Evolutionary conservation across 2,888 invertebrate species (phyloP).

Genomic region (Bhutanitis thaidina): DNA sequence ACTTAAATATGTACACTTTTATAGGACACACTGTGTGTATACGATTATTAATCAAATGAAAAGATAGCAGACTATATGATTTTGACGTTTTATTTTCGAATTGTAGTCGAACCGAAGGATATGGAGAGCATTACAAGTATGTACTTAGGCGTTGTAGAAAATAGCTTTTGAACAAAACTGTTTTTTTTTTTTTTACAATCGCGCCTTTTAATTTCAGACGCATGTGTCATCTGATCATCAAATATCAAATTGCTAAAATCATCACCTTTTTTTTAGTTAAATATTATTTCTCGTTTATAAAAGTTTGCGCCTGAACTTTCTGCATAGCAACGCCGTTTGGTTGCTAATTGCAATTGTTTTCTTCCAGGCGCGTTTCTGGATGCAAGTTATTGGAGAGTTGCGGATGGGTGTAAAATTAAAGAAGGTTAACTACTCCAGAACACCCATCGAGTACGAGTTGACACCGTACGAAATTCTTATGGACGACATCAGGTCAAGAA

Average conservation of each 20-base stretch:
- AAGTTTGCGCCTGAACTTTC: conserved; percentile 33
- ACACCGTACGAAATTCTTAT: conserved; percentile 98
- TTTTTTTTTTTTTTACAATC: neutral
- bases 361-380: conserved; percentile 94
- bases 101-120: conserved; percentile 86
- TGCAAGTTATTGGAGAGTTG: conserved; percentile 95
- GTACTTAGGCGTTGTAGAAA: conserved; percentile 50
- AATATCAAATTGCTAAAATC: conserved; percentile 13
- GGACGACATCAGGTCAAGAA: conserved; percentile 95
- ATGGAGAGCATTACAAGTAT: conserved; percentile 89
- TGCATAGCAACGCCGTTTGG: conserved; percentile 35
- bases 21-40: too few species aligned
- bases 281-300: conserved; percentile 11
- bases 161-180: neutral
- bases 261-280: conserved; percentile 3
- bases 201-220: conserved; percentile 5
- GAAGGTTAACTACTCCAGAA: conserved; percentile 87
- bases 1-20: too few species aligned
- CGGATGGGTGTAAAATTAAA: conserved; percentile 95
- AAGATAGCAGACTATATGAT: too few species aligned
- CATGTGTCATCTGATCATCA: conserved; percentile 1
- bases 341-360: conserved; percentile 27
- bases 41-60: too few species aligned
- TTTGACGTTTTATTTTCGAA: conserved; percentile 13
- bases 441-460: conserved; percentile 93